Evolutionary conservation across 2,113 vertebrate species (phyloP).

Genomic region (Tretioscincus oriximinensis): DNA sequence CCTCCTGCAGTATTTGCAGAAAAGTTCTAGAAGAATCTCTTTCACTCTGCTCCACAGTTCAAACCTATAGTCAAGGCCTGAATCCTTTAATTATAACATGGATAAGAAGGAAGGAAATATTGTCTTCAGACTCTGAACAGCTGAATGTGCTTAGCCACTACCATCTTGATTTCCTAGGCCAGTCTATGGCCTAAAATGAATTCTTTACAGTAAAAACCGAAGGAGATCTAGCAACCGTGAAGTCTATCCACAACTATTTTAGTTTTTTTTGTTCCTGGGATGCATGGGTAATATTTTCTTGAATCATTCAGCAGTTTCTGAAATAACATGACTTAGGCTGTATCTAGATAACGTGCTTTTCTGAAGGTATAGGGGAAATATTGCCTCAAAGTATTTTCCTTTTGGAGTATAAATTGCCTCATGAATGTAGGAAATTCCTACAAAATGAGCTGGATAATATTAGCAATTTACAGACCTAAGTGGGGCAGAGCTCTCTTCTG

Average conservation of each 20-base stretch:
- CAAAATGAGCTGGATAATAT: not conserved
- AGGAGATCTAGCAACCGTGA: not conserved
- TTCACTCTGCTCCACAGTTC: no score
- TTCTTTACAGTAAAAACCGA: not conserved
- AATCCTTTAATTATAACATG: no score
- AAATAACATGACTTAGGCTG: not conserved
- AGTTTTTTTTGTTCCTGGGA: not conserved
- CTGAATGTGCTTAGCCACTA: no score
- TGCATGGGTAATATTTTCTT: rapidly evolving
- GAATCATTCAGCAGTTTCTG: not conserved
- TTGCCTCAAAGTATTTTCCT: not conserved
- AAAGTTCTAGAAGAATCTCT: no score
- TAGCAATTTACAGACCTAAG: conserved; percentile 7
- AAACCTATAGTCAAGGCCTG: no score
- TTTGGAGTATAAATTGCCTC: not conserved
- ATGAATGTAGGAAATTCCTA: conserved; percentile 7
- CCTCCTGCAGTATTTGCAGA: no score
- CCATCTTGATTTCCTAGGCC: no score
- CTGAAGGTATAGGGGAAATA: not conserved
- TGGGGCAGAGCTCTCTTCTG: not conserved
- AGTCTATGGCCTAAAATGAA: not conserved
- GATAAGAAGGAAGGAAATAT: no score
- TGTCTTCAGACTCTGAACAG: no score
- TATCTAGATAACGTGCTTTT: not conserved
- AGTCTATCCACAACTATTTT: not conserved